Evolutionary conservation across 2,797 vertebrate species (phyloP), one percentile per base, ranked within the genome.

Genomic region (Enteromius afrohamiltoni): DNA sequence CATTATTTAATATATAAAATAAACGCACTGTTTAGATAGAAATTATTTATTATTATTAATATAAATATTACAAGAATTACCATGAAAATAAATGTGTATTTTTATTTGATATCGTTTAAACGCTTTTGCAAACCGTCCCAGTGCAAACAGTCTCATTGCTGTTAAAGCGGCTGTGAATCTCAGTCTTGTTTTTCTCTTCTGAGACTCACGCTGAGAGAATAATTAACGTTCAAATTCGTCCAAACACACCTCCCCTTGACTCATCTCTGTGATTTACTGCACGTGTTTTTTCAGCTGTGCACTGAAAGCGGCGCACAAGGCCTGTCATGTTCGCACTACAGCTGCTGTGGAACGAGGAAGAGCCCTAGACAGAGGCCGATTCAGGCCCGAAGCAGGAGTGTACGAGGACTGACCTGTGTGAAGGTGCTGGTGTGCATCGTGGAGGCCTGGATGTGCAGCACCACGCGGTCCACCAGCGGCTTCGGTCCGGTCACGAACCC

Each of bases 401-500:
- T 6, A 0, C 11, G 23, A 5, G 5, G 8, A 16, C 13, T 91
- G 91, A 97, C 98, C 96, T 99, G 98, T 34, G 96, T 95, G 89
- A 99, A 97, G 80, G 96, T 95, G 87, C 96, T 97, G 1, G 97
- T 92, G 85, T 99, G 97, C 94, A 99, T 89, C 0, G 96, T 95
- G 4, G 97, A 97, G 69, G 96, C 93, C 89, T 99, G 96, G 73
- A 96, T 95, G 90, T 99, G 98, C 17, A 99, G 93, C 88, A 97
- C 90, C 87, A 98, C 90, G 89, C 94, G 91, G 83, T 98, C 95
- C 0, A 99, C 93, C 65, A 98, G 93, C 0, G 95, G 94, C 88
- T 98, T 98, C 3, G 98, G 98, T 13, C 97, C 98, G 0, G 97
- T 97, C 82, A 99, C 85, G 85, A 98, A 99, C 21, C 97, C 98